Conservation (phyloP, 2,888 invertebrate genomes). For the Nemotelus pantherinus region DNA sequence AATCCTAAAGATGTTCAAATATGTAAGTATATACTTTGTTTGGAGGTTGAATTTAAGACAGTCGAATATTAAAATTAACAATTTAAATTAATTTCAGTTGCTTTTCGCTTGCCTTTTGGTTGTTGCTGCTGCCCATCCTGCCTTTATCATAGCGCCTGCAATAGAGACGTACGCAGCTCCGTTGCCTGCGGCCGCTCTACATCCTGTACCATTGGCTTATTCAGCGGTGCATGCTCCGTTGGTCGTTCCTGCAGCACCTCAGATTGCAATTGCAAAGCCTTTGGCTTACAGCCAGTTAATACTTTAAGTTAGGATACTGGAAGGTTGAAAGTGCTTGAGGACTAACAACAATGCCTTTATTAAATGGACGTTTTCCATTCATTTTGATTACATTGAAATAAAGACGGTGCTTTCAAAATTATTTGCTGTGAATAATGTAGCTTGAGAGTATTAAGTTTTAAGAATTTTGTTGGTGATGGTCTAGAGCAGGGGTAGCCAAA, state of each 20-base stretch:
- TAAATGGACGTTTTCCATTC: no score
- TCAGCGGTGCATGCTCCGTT: slow-evolving; percentile 36
- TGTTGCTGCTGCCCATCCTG: slow-evolving; percentile 67
- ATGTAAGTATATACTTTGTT: slow-evolving; percentile 61
- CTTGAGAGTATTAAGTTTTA: no score
- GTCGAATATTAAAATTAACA: background rate
- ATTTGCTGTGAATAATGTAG: no score
- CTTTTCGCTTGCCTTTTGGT: slow-evolving; percentile 68
- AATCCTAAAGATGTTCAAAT: slow-evolving; percentile 66
- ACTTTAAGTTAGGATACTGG: background rate
- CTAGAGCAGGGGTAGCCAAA: no score
- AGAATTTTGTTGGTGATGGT: no score
- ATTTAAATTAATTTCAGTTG: slow-evolving; percentile 59
- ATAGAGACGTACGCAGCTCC: slow-evolving; percentile 56
- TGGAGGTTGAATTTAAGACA: background rate
- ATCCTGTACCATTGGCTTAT: slow-evolving; percentile 22
- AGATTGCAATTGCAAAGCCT: slow-evolving; percentile 21
- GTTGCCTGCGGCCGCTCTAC: slow-evolving; percentile 46
- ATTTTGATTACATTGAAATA: no score
- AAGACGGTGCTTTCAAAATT: no score
- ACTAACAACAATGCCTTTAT: no score
- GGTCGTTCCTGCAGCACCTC: slow-evolving; percentile 34
- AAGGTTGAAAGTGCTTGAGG: no score
- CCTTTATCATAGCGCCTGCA: slow-evolving; percentile 55
- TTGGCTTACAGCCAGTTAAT: slow-evolving; percentile 16